phyloP scores from a whole-genome alignment of 2,888 invertebrate species.

The Acanthosepion lycidas region DNA sequence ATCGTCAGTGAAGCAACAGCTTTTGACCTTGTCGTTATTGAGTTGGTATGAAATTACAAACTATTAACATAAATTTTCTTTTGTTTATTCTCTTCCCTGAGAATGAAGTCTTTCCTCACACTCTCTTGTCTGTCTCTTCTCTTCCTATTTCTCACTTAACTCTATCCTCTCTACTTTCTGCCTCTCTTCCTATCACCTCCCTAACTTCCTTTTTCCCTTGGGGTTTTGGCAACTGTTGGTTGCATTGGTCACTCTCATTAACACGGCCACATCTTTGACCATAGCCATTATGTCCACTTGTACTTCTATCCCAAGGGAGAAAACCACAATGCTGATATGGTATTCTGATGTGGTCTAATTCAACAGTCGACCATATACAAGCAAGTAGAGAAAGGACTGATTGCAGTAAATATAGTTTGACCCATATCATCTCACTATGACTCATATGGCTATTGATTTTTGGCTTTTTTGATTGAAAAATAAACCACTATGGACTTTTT shows the following conservation, averaged over 20 bases:
- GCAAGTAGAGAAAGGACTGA: not conserved
- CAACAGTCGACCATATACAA: not conserved
- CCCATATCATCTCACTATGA: not conserved
- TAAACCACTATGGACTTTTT: too few species aligned
- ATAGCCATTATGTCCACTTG: not conserved
- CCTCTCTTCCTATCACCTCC: not conserved
- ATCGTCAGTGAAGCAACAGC: too few species aligned
- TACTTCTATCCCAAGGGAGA: not conserved
- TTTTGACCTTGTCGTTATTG: too few species aligned
- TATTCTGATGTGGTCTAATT: not conserved
- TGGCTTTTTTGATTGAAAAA: not conserved
- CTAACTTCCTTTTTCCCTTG: not conserved
- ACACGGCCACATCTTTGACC: not conserved
- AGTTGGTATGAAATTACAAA: too few species aligned
- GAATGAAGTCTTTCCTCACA: too few species aligned
- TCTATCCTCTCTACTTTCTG: too few species aligned
- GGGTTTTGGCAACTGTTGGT: not conserved
- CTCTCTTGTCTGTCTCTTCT: not conserved
- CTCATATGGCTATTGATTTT: not conserved
- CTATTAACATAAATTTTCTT: too few species aligned
- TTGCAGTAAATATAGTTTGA: constrained; percentile 7
- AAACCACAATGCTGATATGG: not conserved
- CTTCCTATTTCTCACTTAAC: not conserved
- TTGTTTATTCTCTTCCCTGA: too few species aligned
- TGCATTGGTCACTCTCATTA: not conserved